These are phyloP conservation scores for Lutjanus erythropterus DNA, from an alignment of 2,113 vertebrate species.

Conservation along the genomic window DNA sequence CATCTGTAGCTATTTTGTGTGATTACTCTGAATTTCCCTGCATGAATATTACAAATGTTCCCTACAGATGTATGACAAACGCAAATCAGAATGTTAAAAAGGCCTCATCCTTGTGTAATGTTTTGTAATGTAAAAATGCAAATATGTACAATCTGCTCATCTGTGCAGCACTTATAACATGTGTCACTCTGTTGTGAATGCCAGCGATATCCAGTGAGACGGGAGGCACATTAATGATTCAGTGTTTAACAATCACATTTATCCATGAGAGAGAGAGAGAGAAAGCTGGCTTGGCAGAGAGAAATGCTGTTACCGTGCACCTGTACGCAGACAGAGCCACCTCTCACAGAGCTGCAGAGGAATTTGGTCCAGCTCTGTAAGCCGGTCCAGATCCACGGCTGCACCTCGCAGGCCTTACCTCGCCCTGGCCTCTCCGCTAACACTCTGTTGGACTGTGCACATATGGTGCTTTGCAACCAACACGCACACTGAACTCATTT, in stretches of 20 bases:
- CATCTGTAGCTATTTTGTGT: neutral
- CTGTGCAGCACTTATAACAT: neutral
- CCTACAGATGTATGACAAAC: rapidly evolving
- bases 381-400: constrained; percentile 24
- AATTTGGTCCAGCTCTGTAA: constrained; percentile 46
- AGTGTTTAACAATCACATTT: neutral
- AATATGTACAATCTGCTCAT: neutral
- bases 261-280: neutral
- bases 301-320: constrained; percentile 1
- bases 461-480: constrained; percentile 24
- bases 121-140: neutral
- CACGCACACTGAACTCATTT: constrained; percentile 31
- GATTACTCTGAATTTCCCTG: neutral
- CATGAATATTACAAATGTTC: neutral
- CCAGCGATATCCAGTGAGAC: neutral
- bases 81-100: neutral
- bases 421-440: constrained; percentile 33
- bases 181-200: neutral
- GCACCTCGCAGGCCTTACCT: constrained; percentile 26
- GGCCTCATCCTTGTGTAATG: neutral
- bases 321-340: constrained; percentile 57
- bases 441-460: constrained; percentile 33
- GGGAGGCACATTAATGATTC: neutral
- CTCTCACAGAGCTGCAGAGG: constrained; percentile 50
- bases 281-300: neutral